Conservation (phyloP, 2,888 invertebrate genomes). For the Rhopalosiphum nymphaeae region DNA sequence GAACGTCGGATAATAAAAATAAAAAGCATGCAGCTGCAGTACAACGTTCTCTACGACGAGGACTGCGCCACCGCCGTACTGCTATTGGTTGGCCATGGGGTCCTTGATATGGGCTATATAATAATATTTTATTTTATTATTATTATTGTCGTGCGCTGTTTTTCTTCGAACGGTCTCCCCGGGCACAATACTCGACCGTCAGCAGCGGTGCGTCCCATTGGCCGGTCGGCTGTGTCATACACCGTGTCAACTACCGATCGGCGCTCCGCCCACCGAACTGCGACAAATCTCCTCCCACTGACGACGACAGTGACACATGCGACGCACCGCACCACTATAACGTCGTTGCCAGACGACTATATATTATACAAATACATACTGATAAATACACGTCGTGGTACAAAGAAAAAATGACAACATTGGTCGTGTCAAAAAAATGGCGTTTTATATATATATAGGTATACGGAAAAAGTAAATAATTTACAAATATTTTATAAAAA, state of each 20-base stretch:
- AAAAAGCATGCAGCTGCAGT: background rate
- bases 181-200: background rate
- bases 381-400: background rate
- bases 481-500: background rate
- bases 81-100: background rate
- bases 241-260: conserved; percentile 47
- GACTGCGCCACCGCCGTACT: background rate
- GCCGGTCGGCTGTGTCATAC: conserved; percentile 47
- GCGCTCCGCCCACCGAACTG: conserved; percentile 39
- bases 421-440: background rate
- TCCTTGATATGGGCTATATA: background rate
- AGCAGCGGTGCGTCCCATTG: conserved; percentile 13
- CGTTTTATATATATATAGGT: background rate
- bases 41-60: background rate
- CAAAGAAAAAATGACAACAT: background rate
- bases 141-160: background rate
- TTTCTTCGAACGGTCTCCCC: conserved; percentile 20
- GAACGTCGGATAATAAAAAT: background rate
- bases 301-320: conserved; percentile 24
- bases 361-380: background rate
- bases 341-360: background rate
- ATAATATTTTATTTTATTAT: background rate
- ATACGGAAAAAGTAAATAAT: background rate
- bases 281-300: conserved; percentile 54
- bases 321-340: background rate